These are phyloP conservation scores for Platalea minor DNA, from an alignment of 2,797 vertebrate species.

Conservation along the genomic window DNA sequence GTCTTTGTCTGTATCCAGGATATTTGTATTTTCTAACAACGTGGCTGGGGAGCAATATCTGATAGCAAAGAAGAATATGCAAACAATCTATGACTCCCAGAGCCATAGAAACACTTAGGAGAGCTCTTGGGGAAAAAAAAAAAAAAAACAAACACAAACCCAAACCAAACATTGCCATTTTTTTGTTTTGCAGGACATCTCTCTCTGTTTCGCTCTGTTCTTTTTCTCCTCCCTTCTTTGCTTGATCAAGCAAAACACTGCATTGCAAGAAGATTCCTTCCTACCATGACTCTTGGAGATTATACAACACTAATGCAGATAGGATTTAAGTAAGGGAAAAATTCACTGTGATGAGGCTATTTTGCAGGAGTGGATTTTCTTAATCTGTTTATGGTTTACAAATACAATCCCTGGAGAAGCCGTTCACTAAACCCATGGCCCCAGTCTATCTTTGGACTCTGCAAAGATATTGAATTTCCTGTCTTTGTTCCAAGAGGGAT, in stretches of 20 bases:
- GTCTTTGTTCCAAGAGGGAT: conserved; percentile 38
- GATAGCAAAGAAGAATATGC: background rate
- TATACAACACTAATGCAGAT: conserved; percentile 10
- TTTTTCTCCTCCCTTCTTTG: background rate
- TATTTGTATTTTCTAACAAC: background rate
- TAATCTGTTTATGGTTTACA: conserved; percentile 39
- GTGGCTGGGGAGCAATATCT: background rate
- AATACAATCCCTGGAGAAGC: conserved; percentile 17
- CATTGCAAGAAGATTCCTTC: background rate
- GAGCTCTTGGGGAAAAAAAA: background rate
- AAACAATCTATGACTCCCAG: background rate
- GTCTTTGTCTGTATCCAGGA: background rate
- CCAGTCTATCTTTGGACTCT: conserved; percentile 1
- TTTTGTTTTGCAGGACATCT: background rate
- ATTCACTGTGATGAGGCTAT: conserved; percentile 19
- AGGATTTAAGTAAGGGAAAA: background rate
- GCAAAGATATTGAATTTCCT: conserved; percentile 44
- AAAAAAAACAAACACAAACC: background rate
- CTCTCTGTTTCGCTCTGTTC: background rate
- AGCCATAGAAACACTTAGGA: background rate
- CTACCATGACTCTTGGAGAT: background rate
- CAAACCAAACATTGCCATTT: background rate
- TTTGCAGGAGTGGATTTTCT: conserved; percentile 31
- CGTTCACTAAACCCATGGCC: background rate
- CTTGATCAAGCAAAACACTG: background rate